Evolutionary conservation across 2,888 invertebrate species (phyloP), one percentile per base, ranked within the genome.

Genomic region (Amphipoea oculea): DNA sequence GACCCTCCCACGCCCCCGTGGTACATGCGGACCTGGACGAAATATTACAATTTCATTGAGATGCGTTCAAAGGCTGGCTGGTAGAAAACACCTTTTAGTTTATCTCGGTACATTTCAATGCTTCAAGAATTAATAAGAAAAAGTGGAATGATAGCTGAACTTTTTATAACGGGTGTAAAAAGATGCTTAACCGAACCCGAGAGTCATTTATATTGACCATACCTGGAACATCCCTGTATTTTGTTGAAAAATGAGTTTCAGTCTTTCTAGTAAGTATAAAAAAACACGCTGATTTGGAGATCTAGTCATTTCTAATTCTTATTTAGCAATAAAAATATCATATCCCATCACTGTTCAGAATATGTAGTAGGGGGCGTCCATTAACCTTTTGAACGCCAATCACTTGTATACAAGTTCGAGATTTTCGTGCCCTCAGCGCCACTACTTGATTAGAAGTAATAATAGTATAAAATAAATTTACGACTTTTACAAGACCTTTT

Each of bases 11-110:
- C 88, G 91, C 92, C 94, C 85, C 93, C 92, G 92, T 96, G 97
- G 94, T 98, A 98, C 97, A 98, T 98, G 76, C 98, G 97, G 88
- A 98, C 97, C 97, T 97, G 62, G 9, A 45, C 9, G 0, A 11
- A 20, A 36, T 9, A 36, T 20, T 0, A 63, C 36, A 20, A 5
- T 62, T 29, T 62, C 29, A 9, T 63, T 36, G 7, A 17, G 7
- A 36, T 36, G 63, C 7, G 29, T 63, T 36, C 63, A 63, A 36
- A 36, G 63, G 36, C 17, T 36, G 36, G 14, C 5, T 29, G 14
- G n/a, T 60, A 29, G 4, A 62, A 29, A 62, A 62, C 62, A 5
- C 62, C 14, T 29, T 36, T 9, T 7, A 63, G 17, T 20, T 63
- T 1, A 65, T 20, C 36, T 9, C 9, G 20, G 36, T 65, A 65